Evolutionary conservation across 2,888 invertebrate species (phyloP).

Genomic region (Orthosia cruda): DNA sequence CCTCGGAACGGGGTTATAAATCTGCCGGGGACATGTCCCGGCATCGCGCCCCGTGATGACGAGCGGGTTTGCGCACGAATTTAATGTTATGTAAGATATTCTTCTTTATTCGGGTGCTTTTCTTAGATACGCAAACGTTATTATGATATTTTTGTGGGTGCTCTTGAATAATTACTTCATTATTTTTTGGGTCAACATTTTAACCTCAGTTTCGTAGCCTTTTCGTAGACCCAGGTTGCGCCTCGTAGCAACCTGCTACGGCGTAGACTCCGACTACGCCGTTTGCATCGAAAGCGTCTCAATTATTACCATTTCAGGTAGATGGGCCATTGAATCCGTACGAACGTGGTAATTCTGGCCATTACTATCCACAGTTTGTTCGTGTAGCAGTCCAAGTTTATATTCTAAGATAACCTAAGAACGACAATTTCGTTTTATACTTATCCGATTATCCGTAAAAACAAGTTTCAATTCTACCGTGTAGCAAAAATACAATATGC

Average conservation of each 20-base stretch:
- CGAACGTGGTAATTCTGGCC: constrained; percentile 13
- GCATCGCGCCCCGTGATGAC: constrained; percentile 60
- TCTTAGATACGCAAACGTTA: constrained; percentile 19
- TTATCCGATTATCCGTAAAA: background rate
- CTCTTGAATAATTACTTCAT: constrained; percentile 10
- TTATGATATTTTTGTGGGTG: constrained; percentile 14
- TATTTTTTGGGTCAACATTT: background rate
- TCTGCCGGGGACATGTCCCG: constrained; percentile 58
- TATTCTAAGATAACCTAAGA: background rate
- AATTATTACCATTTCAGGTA: constrained; percentile 32
- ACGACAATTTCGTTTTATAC: background rate
- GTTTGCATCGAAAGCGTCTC: constrained; percentile 40
- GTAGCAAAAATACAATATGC: constrained; percentile 19
- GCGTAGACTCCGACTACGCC: constrained; percentile 22
- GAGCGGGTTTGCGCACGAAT: constrained; percentile 34
- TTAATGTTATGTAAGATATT: constrained; percentile 43
- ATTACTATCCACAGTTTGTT: constrained; percentile 8
- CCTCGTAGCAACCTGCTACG: constrained; percentile 28
- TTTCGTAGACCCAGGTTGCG: constrained; percentile 25
- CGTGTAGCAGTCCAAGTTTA: constrained; percentile 3
- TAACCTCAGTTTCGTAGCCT: constrained; percentile 1
- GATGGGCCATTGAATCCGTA: constrained; percentile 26
- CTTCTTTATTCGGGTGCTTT: constrained; percentile 35
- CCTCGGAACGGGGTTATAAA: constrained; percentile 62
- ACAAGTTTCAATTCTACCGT: background rate